Evolutionary conservation across 92 coral and sea anemone genomes (phyloP), one percentile per base, ranked within the genome.

Genomic region (Paramuricea clavata): DNA sequence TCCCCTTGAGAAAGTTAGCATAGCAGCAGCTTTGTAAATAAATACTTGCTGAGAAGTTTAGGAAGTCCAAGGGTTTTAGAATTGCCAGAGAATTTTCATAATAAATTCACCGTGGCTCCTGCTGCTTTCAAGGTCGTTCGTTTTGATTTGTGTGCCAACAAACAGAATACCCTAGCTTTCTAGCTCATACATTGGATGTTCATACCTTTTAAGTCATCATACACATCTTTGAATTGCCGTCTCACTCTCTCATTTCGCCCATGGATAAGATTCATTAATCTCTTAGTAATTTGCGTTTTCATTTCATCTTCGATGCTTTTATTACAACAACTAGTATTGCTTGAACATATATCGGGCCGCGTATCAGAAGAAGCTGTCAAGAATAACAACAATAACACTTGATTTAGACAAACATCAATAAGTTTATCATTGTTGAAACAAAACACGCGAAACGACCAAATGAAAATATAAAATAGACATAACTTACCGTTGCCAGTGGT

Each of bases 181-280:
- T 8, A 76, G 13, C 67, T 49, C 11, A 5, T 47, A 47, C 52
- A 15, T 47, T 6, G 13, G 16, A n/a, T 47, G 52, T 47, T 47
- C 94, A 85, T 90, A 94, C 99, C 94, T 97, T 90, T 90, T 17
- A 97, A 87, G 61, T 90, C 95, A 61, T 85, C 92, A 34, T 90
- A 83, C 26, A 94, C 89, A 4, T 90, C 64, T 80, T 85, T 30
- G 52, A 93, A 65, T 15, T 91, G 85, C 16, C 86, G 78, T 73
- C 83, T 91, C 5, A 90, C 85, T 23, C 88, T 90, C 26, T 85
- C 88, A 52, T 95, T 79, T 60, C 35, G 42, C 2, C 32, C 33
- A 47, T 79, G 72, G 23, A 61, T 33, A 61, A 57, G 73, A 59
- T 26, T 23, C 71, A 28, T 47, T 69, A 36, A 9, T 25, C 49